Evolutionary conservation across 2,888 invertebrate species (phyloP).

Genomic region (Yponomeuta malinellus): DNA sequence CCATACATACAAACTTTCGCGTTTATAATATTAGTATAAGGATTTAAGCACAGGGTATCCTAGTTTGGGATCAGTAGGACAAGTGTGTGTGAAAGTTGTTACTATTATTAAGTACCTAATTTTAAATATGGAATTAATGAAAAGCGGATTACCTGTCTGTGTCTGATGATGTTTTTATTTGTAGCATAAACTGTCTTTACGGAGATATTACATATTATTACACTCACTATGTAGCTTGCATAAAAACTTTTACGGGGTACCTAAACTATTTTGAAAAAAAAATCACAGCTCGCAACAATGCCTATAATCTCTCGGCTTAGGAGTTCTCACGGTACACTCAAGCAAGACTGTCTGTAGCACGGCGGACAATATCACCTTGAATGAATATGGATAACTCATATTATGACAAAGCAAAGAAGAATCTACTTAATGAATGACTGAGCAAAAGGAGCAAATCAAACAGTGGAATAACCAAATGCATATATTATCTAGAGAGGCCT

Average conservation of each 20-base stretch:
- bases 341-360: not conserved
- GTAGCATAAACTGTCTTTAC: no score
- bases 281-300: not conserved
- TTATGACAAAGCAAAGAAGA: not conserved
- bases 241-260: not conserved
- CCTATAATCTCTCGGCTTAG: not conserved
- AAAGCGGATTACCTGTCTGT: no score
- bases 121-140: no score
- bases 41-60: no score
- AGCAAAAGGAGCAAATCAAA: conserved; percentile 1
- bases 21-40: no score
- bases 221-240: not conserved
- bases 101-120: no score
- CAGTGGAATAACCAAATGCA: not conserved
- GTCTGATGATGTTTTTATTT: no score
- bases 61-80: no score
- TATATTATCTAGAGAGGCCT: not conserved
- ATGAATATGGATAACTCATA: not conserved
- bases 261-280: not conserved
- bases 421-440: not conserved
- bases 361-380: not conserved
- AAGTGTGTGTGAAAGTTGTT: no score
- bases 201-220: no score
- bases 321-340: not conserved
- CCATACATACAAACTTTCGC: no score